These are phyloP conservation scores for Drosophila kambysellisi DNA, from an alignment of 2,888 invertebrate genomes.

Conservation along the genomic window DNA sequence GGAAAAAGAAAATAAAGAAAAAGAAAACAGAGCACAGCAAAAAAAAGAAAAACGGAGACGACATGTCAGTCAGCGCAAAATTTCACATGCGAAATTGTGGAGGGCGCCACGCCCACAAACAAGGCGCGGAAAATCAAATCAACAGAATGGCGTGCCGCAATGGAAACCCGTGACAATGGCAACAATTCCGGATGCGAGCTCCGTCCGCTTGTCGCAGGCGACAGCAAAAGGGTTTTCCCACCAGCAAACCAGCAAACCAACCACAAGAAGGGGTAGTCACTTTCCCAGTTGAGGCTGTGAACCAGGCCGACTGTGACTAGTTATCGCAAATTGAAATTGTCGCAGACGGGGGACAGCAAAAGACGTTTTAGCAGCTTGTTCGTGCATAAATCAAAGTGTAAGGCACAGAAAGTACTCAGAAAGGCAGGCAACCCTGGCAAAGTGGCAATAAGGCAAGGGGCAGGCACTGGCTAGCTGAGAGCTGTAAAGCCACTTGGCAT, in stretches of 20 bases:
- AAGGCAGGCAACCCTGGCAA: not conserved
- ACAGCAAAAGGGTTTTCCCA: slow-evolving; percentile 69
- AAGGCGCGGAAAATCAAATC: slow-evolving; percentile 63
- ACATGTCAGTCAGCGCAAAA: slow-evolving; percentile 60
- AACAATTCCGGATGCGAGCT: slow-evolving; percentile 44
- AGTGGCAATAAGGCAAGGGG: not conserved
- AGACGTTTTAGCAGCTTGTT: slow-evolving; percentile 68
- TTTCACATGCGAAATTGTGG: slow-evolving; percentile 65
- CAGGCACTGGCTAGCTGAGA: slow-evolving; percentile 32
- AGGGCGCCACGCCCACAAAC: slow-evolving; percentile 58
- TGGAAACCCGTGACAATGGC: slow-evolving; percentile 57
- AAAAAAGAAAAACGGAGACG: slow-evolving; percentile 13
- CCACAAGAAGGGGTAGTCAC: slow-evolving; percentile 1
- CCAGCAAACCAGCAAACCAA: slow-evolving; percentile 10
- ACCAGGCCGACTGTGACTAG: slow-evolving; percentile 54
- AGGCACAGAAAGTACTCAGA: slow-evolving; percentile 21
- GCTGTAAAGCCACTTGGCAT: slow-evolving; percentile 52
- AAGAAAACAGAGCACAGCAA: slow-evolving; percentile 20
- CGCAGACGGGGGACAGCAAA: slow-evolving; percentile 53
- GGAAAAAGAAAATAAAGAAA: slow-evolving; percentile 26
- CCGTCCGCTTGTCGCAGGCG: slow-evolving; percentile 36
- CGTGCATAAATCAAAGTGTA: slow-evolving; percentile 68
- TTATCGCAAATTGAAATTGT: slow-evolving; percentile 71
- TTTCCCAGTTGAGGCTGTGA: slow-evolving; percentile 43
- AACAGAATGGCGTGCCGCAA: slow-evolving; percentile 66